phyloP scores from a whole-genome alignment of 2,888 invertebrate genomes.

The Catocala sponsa region DNA sequence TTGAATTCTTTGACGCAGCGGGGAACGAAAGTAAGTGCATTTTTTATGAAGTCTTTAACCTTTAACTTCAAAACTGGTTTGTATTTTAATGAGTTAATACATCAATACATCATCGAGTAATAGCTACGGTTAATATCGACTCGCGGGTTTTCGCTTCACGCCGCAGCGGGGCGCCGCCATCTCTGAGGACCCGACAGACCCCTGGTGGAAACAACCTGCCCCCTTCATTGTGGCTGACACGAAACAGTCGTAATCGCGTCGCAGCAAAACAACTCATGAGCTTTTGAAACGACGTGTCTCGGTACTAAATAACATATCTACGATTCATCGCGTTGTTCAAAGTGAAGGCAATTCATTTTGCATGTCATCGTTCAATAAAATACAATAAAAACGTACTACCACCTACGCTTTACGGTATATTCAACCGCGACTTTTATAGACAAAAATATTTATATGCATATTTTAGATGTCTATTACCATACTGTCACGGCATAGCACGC shows the following conservation, averaged over 20 bases:
- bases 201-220: constrained; percentile 70
- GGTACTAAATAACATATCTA: constrained; percentile 51
- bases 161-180: constrained; percentile 73
- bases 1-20: constrained; percentile 74
- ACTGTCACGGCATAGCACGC: constrained; percentile 58
- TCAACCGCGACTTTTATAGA: constrained; percentile 63
- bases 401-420: constrained; percentile 55
- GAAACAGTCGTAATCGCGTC: constrained; percentile 62
- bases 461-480: constrained; percentile 71
- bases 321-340: constrained; percentile 45
- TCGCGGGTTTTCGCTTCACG: constrained; percentile 74
- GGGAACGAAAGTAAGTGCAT: constrained; percentile 71
- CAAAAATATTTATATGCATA: constrained; percentile 76
- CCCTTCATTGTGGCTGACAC: constrained; percentile 66
- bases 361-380: constrained; percentile 74
- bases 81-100: constrained; percentile 85
- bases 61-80: constrained; percentile 78
- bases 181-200: constrained; percentile 73
- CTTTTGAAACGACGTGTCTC: constrained; percentile 60
- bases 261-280: constrained; percentile 59
- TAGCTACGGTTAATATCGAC: constrained; percentile 72
- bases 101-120: constrained; percentile 81
- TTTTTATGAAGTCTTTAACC: constrained; percentile 82
- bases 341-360: constrained; percentile 62
- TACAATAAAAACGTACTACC: constrained; percentile 48